These are phyloP conservation scores for Silurus meridionalis DNA, from an alignment of 2,113 vertebrate species.

Conservation along the genomic window DNA sequence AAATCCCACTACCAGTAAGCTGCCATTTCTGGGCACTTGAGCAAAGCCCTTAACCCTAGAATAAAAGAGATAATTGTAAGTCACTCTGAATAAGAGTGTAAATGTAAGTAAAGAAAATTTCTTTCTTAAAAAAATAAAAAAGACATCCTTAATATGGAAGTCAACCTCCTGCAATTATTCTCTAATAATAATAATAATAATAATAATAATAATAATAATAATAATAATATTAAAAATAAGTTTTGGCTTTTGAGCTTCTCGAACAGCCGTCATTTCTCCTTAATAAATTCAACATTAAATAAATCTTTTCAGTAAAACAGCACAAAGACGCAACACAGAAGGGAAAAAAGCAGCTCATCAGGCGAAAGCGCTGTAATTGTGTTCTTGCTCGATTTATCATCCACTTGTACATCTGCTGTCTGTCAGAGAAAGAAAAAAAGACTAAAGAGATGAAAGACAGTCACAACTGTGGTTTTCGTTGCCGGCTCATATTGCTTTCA, in stretches of 20 bases:
- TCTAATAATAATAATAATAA: too few relatives aligned
- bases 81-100: too few relatives aligned
- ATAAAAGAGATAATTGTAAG: too few relatives aligned
- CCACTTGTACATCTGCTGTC: background rate
- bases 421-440: slow-evolving; percentile 22
- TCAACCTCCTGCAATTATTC: too few relatives aligned
- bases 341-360: slow-evolving; percentile 13
- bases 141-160: too few relatives aligned
- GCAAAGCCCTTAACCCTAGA: too few relatives aligned
- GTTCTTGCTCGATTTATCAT: slow-evolving; percentile 15
- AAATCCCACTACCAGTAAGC: too few relatives aligned
- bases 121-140: too few relatives aligned
- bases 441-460: slow-evolving; percentile 35
- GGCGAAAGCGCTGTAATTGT: slow-evolving; percentile 24
- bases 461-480: slow-evolving; percentile 2
- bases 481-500: slow-evolving; percentile 18
- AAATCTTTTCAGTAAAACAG: background rate
- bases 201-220: too few relatives aligned
- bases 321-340: slow-evolving; percentile 10
- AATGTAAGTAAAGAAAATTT: too few relatives aligned
- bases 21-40: too few relatives aligned
- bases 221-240: too few relatives aligned
- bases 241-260: background rate
- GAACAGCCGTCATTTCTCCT: background rate
- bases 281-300: background rate